phyloP scores from a whole-genome alignment of 2,113 vertebrate species.

The Sinosuthora webbiana region DNA sequence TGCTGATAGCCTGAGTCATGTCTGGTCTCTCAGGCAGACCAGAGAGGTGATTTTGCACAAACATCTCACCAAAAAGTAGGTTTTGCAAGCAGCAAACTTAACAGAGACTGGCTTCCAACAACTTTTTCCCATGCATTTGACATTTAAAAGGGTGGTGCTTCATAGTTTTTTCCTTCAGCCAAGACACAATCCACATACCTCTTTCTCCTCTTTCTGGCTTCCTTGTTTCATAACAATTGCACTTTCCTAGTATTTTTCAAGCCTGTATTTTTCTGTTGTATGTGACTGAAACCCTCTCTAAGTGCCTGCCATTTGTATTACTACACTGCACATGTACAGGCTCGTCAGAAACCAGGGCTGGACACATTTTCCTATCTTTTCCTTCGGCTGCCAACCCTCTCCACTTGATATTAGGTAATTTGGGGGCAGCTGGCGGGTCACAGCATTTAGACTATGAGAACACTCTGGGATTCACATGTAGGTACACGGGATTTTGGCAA shows the following conservation, averaged over 20 bases:
- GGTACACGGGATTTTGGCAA: not conserved
- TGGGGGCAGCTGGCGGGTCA: not conserved
- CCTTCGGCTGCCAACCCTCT: not conserved
- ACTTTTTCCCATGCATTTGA: constrained; percentile 5
- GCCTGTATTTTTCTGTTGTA: not conserved
- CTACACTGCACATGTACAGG: not conserved
- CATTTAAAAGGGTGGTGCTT: not conserved
- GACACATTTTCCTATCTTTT: not conserved
- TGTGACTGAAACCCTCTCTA: not conserved
- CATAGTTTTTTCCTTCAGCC: constrained; percentile 20
- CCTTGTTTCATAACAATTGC: not conserved
- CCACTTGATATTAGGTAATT: not conserved
- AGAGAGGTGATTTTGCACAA: constrained; percentile 27
- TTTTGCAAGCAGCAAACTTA: not conserved
- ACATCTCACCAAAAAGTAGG: not conserved
- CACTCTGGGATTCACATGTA: not conserved
- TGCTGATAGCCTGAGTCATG: constrained; percentile 44
- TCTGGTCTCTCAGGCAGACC: constrained; percentile 3
- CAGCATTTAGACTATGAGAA: not conserved
- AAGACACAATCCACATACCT: not conserved
- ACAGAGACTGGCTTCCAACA: not conserved
- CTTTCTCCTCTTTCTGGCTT: not conserved
- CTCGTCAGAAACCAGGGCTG: not conserved
- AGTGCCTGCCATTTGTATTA: not conserved
- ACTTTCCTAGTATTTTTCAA: not conserved